A percentile compares a stretch with the other conserved stretches of the same genome.
phyloP scores from a whole-genome alignment of 2,113 vertebrate species.

The Parus major region DNA sequence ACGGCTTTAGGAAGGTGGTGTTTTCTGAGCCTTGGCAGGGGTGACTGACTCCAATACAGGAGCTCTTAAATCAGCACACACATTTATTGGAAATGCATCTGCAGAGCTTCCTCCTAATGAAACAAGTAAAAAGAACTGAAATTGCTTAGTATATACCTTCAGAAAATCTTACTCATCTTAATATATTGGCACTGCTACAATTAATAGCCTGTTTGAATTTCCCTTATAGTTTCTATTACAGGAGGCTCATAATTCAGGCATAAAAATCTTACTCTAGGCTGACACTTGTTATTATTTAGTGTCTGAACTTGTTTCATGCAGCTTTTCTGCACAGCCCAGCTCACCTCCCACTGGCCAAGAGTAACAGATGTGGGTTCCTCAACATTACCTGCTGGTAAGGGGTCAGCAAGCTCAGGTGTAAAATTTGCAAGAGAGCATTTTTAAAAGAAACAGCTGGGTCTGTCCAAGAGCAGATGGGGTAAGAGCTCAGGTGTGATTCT shows the following conservation, averaged over 20 bases:
- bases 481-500: background rate
- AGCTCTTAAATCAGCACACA: conserved; percentile 32
- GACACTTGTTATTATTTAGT: conserved; percentile 67
- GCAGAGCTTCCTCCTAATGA: conserved; percentile 42
- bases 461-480: background rate
- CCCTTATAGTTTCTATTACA: conserved; percentile 62
- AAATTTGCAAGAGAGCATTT: background rate
- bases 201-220: conserved; percentile 70
- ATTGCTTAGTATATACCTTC: conserved; percentile 58
- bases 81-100: conserved; percentile 33
- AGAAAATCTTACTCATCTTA: conserved; percentile 60
- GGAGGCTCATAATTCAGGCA: conserved; percentile 57
- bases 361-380: background rate
- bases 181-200: conserved; percentile 62
- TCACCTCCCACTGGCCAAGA: background rate
- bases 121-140: conserved; percentile 57
- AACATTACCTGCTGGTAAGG: background rate
- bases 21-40: conserved; percentile 23
- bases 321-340: background rate
- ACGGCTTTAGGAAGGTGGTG: background rate
- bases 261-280: conserved; percentile 36
- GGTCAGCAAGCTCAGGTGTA: background rate
- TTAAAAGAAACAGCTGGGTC: background rate
- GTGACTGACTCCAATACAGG: background rate
- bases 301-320: background rate